Base-by-base conservation (phyloP, 1,140 invertebrate species). In the Drosophila willistoni region DNA sequence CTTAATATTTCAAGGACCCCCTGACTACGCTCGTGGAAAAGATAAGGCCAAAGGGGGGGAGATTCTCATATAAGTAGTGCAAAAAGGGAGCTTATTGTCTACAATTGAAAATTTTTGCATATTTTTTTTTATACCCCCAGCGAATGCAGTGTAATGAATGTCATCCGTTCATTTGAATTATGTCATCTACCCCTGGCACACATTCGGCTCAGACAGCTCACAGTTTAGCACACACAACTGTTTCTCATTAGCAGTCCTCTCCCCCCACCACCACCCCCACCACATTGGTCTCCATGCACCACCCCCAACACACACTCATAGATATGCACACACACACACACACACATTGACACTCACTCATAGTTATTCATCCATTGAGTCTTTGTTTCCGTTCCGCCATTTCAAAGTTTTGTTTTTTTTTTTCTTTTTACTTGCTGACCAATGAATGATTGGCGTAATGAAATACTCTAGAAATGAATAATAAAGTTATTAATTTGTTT, bases 81-180 rank as follows among this genome's bases (percentile, higher is more conserved):
- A 75, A 42, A 76, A 77, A 76, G 73, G 73, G 66, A 70, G 55
- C 61, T 69, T 51, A 70, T 74, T 79, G 66, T 77, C 60, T 51
- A 68, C 62, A 65, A 73, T 57, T 73, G 73, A 64, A 79, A 71
- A 9, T 7, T 12, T 75, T 74, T 77, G 73, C 77, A 51, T 76
- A n/a, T n/a, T n/a, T 73, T 67, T 71, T 7, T 59, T 36, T 19
- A 47, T 36, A 55, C 47, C 33, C 33, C 42, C 55, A 65, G 76
- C 67, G 68, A 82, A 82, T 82, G 76, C 79, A 68, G 82, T 78
- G 83, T 87, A 87, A 87, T 87, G 84, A 87, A 89, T 87, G 84
- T 87, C 83, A 87, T 87, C 84, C 83, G 83, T 89, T 87, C 75
- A 81, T 89, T 87, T 83, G 81, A 89, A 89, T 87, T 87, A 87